A percentile compares a stretch with the other conserved stretches of the same genome.
These are phyloP conservation scores for Paradisaea rubra DNA, from an alignment of 2,113 vertebrate species.

Conservation along the genomic window DNA sequence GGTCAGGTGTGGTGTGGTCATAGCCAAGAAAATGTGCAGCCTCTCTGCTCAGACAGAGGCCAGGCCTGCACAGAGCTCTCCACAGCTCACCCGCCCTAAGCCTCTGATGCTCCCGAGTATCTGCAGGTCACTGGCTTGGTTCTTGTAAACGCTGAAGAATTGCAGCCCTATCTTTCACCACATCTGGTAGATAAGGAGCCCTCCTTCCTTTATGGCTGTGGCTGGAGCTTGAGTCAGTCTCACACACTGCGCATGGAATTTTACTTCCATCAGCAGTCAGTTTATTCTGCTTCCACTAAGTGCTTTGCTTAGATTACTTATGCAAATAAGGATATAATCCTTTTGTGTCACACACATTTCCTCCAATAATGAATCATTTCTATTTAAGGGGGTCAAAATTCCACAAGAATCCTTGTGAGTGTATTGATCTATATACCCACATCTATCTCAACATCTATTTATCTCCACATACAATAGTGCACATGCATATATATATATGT, in stretches of 20 bases:
- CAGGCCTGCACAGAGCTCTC: not conserved
- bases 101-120: not conserved
- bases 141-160: not conserved
- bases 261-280: not conserved
- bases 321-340: not conserved
- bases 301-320: not conserved
- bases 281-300: not conserved
- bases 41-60: not conserved
- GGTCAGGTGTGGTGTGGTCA: not conserved
- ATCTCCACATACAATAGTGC: not conserved
- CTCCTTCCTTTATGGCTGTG: not conserved
- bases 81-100: rapidly evolving
- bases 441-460: not conserved
- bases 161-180: not conserved
- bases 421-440: not conserved
- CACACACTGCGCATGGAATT: rapidly evolving
- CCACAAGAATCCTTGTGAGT: not conserved
- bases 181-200: not conserved
- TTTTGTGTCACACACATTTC: not conserved
- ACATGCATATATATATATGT: not conserved
- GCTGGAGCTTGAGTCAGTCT: not conserved
- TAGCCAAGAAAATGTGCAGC: not conserved
- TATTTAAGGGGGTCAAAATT: not conserved
- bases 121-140: not conserved
- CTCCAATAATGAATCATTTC: not conserved